A percentile compares a stretch with the other conserved stretches of the same genome.
Conservation (phyloP, 2,797 vertebrate genomes). For the Brotula barbata region DNA sequence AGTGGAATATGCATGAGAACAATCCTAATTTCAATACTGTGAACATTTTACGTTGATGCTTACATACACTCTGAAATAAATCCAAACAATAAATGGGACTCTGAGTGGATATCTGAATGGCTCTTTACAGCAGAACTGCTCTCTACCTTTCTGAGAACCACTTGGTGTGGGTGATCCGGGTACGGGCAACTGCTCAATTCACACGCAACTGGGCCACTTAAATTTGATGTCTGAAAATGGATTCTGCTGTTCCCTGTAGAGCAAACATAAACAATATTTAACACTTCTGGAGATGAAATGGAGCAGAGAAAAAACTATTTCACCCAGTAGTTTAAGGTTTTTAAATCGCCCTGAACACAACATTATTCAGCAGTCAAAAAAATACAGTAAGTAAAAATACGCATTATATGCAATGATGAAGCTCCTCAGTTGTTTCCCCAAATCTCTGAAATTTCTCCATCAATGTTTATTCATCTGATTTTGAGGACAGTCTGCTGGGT, state of each 20-base stretch:
- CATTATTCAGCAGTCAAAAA: too few relatives aligned
- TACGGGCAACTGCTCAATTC: background rate
- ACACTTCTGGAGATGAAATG: slow-evolving; percentile 54
- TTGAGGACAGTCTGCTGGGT: slow-evolving; percentile 43
- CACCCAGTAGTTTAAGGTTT: slow-evolving; percentile 70
- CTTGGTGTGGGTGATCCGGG: slow-evolving; percentile 21
- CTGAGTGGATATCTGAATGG: slow-evolving; percentile 31
- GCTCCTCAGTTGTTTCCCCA: slow-evolving; percentile 65
- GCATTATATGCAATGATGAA: slow-evolving; percentile 47
- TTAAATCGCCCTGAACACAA: slow-evolving; percentile 71
- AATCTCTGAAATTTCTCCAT: slow-evolving; percentile 69
- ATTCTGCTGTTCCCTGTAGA: slow-evolving; percentile 57
- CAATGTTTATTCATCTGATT: slow-evolving; percentile 64
- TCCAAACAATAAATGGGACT: slow-evolving; percentile 21
- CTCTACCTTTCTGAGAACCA: slow-evolving; percentile 24
- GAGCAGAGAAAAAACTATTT: slow-evolving; percentile 60
- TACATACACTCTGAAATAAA: slow-evolving; percentile 33
- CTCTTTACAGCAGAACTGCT: slow-evolving; percentile 38
- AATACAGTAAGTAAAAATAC: slow-evolving; percentile 57
- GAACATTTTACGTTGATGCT: slow-evolving; percentile 35
- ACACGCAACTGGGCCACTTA: slow-evolving; percentile 27
- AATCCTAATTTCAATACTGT: slow-evolving; percentile 33
- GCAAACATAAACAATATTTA: slow-evolving; percentile 44
- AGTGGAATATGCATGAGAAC: slow-evolving; percentile 53
- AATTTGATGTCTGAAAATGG: slow-evolving; percentile 39